phyloP scores from a whole-genome alignment of 2,113 vertebrate genomes.

The Polypterus senegalus region DNA sequence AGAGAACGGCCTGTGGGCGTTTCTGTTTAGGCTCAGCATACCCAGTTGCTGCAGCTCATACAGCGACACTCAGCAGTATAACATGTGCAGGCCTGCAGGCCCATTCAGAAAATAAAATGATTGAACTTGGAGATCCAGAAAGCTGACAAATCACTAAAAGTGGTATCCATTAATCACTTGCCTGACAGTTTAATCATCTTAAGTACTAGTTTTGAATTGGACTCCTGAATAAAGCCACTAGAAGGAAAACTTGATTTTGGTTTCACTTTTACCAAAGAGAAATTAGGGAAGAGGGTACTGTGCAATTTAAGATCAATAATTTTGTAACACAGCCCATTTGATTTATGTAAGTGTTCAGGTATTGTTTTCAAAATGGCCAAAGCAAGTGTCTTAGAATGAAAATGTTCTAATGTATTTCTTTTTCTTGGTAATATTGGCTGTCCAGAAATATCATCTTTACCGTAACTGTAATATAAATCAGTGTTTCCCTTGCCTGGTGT shows the following conservation, averaged over 20 bases:
- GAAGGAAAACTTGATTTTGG: neutral
- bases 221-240: conserved; percentile 22
- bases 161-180: conserved; percentile 42
- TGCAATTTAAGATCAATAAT: no score
- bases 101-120: conserved; percentile 34
- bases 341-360: no score
- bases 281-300: no score
- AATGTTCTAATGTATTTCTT: no score
- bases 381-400: no score
- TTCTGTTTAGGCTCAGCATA: conserved; percentile 25
- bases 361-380: no score
- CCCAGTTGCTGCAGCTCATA: conserved; percentile 24
- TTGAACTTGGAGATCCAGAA: conserved; percentile 44
- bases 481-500: no score
- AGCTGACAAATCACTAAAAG: conserved; percentile 50
- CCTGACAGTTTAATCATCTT: conserved; percentile 56
- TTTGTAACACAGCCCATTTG: no score
- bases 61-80: conserved; percentile 26
- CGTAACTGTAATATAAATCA: no score
- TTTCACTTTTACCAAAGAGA: no score
- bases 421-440: no score
- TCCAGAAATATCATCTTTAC: no score
- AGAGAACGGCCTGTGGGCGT: conserved; percentile 24
- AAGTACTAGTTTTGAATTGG: conserved; percentile 29
- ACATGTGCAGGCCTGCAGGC: conserved; percentile 28